A percentile compares a stretch with the other conserved stretches of the same genome.
phyloP scores from a whole-genome alignment of 2,113 vertebrate species.

The Neolamprologus ventralis region DNA sequence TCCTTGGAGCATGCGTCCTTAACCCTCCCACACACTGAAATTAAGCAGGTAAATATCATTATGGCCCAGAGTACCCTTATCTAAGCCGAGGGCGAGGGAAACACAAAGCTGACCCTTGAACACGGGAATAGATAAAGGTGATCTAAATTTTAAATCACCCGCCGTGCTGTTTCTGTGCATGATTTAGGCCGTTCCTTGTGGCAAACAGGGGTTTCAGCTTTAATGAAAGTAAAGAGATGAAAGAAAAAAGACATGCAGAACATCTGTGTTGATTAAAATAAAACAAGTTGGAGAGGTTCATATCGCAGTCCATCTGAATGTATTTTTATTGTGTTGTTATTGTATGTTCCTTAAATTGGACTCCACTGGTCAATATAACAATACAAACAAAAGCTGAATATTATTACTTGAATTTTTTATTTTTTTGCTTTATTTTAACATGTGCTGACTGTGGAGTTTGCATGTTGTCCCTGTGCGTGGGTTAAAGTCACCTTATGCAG shows the following conservation, averaged over 20 bases:
- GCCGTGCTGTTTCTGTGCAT: neutral
- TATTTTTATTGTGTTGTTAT: neutral
- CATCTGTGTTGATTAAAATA: neutral
- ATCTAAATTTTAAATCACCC: conserved; percentile 1
- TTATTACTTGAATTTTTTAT: neutral
- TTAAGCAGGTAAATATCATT: neutral
- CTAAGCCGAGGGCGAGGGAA: neutral
- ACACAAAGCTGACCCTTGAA: neutral
- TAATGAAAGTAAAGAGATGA: neutral
- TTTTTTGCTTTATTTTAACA: neutral
- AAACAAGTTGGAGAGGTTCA: neutral
- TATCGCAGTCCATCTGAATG: neutral
- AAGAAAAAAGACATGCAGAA: neutral
- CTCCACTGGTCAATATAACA: neutral
- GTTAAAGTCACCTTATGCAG: neutral
- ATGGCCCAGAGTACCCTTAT: neutral
- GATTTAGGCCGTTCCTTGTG: neutral
- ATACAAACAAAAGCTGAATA: neutral
- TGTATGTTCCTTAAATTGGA: neutral
- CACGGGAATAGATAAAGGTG: neutral
- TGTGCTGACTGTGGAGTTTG: neutral
- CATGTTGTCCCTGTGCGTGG: neutral
- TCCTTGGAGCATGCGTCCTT: neutral
- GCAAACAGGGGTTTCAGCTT: neutral
- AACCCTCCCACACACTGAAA: neutral